Conservation (phyloP, 1,140 invertebrate genomes). For the Ditylenchus dipsaci region DNA sequence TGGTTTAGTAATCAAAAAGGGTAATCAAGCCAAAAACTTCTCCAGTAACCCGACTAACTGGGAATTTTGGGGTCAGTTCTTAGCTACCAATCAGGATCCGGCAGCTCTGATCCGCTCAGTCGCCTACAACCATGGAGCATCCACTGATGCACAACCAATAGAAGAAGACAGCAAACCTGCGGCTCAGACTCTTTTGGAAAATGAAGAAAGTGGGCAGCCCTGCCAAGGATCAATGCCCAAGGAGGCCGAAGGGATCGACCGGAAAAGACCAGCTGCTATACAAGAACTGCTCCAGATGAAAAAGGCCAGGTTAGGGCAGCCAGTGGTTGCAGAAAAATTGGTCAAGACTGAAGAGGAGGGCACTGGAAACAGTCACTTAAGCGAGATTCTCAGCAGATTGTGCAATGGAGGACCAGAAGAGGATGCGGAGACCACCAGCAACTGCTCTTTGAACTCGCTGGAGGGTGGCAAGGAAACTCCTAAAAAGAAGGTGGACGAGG, state of each 20-base stretch:
- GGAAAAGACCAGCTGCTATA: conserved; percentile 38
- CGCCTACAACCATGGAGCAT: not conserved
- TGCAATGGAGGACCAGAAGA: not conserved
- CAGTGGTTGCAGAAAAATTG: not conserved
- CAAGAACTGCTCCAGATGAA: conserved; percentile 47
- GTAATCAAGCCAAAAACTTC: too few species aligned
- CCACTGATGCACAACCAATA: conserved; percentile 32
- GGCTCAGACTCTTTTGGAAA: not conserved
- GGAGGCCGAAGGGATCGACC: not conserved
- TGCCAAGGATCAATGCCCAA: not conserved
- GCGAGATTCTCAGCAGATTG: not conserved
- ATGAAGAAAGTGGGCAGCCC: not conserved
- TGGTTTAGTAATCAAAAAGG: too few species aligned
- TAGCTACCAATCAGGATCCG: too few species aligned
- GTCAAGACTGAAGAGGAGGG: not conserved
- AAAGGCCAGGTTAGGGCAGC: conserved; percentile 32
- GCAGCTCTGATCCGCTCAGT: not conserved
- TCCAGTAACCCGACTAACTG: too few species aligned
- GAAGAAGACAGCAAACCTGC: conserved; percentile 37
- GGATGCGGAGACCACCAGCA: not conserved
- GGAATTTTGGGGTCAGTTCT: too few species aligned
- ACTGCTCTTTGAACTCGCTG: not conserved
- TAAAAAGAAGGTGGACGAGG: not conserved
- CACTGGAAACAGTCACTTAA: conserved; percentile 1
- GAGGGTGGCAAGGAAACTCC: conserved; percentile 7